Evolutionary conservation across 2,797 vertebrate genomes (phyloP).

Genomic region (Apodemus agrarius): DNA sequence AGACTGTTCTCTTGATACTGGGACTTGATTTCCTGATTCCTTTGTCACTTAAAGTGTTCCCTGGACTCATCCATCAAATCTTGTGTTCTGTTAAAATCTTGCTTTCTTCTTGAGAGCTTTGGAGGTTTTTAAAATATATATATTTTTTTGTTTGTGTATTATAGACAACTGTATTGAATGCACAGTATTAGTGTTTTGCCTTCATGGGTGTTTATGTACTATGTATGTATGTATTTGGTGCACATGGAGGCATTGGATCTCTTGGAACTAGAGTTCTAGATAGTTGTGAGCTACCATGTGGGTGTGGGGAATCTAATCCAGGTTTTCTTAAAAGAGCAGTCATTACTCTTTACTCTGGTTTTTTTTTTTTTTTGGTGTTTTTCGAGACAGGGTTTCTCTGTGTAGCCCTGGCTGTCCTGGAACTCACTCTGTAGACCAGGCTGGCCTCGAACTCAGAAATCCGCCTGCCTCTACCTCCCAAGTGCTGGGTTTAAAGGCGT

Average conservation of each 20-base stretch:
- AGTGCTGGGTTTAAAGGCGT: too few species aligned
- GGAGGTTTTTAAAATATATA: neutral
- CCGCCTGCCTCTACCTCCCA: too few species aligned
- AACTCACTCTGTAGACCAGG: too few species aligned
- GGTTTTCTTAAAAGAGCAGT: neutral
- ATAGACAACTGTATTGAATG: too few species aligned
- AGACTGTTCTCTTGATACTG: neutral
- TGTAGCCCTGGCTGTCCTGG: too few species aligned
- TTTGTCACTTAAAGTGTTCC: neutral
- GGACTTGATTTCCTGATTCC: neutral
- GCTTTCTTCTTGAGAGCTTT: neutral
- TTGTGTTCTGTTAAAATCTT: neutral
- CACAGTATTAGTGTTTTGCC: neutral
- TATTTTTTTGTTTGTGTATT: neutral
- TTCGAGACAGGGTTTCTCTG: too few species aligned
- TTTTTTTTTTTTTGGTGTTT: too few species aligned
- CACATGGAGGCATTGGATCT: neutral
- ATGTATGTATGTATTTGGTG: neutral
- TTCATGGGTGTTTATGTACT: neutral
- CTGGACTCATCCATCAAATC: neutral
- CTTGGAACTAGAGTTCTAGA: neutral
- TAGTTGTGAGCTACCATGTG: neutral
- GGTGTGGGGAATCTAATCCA: neutral
- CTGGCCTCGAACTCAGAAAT: too few species aligned
- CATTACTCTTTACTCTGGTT: neutral